phyloP scores from a whole-genome alignment of 2,888 invertebrate species.

The Esperia sulphurella region DNA sequence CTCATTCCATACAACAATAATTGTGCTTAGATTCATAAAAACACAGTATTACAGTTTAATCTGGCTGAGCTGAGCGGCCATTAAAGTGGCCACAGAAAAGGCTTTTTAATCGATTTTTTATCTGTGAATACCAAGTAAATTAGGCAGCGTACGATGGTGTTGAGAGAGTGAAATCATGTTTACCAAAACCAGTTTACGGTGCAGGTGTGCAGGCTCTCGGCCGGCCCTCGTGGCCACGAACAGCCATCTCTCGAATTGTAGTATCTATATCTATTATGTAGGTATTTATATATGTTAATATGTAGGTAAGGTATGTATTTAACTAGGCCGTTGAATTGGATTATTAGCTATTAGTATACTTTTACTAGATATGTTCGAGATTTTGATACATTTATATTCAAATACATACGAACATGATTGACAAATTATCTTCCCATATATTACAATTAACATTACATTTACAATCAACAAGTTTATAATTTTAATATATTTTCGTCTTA shows the following conservation, averaged over 20 bases:
- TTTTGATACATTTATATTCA: not conserved
- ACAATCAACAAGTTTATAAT: too few species aligned
- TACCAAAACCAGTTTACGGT: conserved; percentile 60
- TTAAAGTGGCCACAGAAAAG: not conserved
- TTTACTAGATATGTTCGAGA: not conserved
- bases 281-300: not conserved
- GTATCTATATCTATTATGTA: not conserved
- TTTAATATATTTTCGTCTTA: too few species aligned
- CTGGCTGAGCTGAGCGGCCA: too few species aligned
- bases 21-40: too few species aligned
- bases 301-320: not conserved
- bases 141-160: conserved; percentile 16
- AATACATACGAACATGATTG: too few species aligned
- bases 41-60: too few species aligned
- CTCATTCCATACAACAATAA: too few species aligned
- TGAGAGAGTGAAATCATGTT: conserved; percentile 66
- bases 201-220: conserved; percentile 56
- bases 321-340: not conserved
- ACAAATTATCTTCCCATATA: too few species aligned
- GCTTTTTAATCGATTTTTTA: not conserved
- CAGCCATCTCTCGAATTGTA: conserved; percentile 21
- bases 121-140: conserved; percentile 17
- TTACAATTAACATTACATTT: too few species aligned
- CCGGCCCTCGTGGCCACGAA: conserved; percentile 4
- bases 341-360: conserved; percentile 1